phyloP scores from a whole-genome alignment of 2,113 vertebrate species.

The Alaudala cheleensis region DNA sequence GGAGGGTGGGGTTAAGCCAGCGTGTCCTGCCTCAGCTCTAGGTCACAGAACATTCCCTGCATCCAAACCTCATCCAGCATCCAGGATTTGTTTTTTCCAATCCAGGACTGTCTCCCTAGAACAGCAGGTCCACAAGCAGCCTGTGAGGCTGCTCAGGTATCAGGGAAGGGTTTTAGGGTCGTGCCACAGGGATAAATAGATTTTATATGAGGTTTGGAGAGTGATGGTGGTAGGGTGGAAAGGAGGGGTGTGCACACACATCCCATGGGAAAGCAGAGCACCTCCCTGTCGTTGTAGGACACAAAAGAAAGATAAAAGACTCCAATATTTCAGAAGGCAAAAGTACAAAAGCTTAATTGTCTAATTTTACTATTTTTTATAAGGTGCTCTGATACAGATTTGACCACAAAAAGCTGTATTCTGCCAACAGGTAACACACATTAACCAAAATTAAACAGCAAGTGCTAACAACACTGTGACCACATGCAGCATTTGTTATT shows the following conservation, averaged over 20 bases:
- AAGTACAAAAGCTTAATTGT: too few species aligned
- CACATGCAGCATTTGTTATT: neutral
- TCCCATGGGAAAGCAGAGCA: fast-evolving
- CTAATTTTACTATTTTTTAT: too few species aligned
- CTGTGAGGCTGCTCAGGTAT: neutral
- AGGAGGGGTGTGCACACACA: neutral
- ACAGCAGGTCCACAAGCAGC: neutral
- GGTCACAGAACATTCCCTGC: neutral
- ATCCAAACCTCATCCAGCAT: neutral
- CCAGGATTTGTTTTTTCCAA: neutral
- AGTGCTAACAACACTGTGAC: neutral
- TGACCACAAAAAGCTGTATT: neutral
- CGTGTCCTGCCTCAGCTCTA: neutral
- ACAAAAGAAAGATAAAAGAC: too few species aligned
- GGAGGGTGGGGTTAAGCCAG: neutral
- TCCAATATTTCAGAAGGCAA: too few species aligned
- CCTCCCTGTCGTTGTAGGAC: neutral
- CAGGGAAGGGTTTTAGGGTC: neutral
- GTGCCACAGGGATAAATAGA: neutral
- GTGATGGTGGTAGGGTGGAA: neutral
- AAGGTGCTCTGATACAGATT: too few species aligned
- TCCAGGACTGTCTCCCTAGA: neutral
- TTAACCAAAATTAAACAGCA: neutral
- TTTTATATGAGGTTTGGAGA: neutral
- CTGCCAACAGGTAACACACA: neutral